Base-by-base conservation (phyloP, 1,140 invertebrate species). In the Fragariocoptes setiger region DNA sequence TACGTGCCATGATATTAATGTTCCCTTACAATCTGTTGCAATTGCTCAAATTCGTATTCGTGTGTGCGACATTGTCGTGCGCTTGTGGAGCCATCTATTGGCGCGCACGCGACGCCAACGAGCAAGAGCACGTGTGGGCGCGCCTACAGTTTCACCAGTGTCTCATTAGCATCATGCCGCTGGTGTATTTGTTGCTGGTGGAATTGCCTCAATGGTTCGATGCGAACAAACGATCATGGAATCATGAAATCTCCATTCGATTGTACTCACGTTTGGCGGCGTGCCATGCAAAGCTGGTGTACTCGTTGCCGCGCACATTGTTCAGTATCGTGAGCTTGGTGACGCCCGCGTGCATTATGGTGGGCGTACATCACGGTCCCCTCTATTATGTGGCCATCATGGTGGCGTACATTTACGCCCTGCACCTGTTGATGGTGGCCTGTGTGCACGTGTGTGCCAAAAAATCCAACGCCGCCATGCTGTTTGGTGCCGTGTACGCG, bases 341-440 rank as follows among this genome's bases (percentile, higher is more conserved):
- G 17, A 67, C 80, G 19, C 80, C 80, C 15, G 76, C 75, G 13
- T 85, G 77, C 52, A 75, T 75, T 16, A 83, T 85, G 77, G 71
- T 72, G 8, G 76, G 77, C 0, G 58, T 83, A 0, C 61, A 67
- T 31, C 19, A 63, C 60, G 43, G 66, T 69, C 44, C 65, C 65
- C 39, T 67, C 67, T 42, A 74, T 42, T 76, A 74, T 57, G 63
- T 76, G 70, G 71, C 71, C 31, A 69, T 73, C 49, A 77, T 76
- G 65, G 52, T 80, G 21, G 56, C 79, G 4, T 79, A 77, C 53
- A 56, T 79, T 8, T 67, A 69, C 47, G 59, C 69, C 31, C 60
- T 74, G 41, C 69, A 76, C 45, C 67, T 71, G 45, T 55, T 78
- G 5, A 65, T 72, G 37, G 65, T 70, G 21, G 65, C 74, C 1